Evolutionary conservation across 2,888 invertebrate genomes (phyloP).

Genomic region (Ypsolopha sequella): DNA sequence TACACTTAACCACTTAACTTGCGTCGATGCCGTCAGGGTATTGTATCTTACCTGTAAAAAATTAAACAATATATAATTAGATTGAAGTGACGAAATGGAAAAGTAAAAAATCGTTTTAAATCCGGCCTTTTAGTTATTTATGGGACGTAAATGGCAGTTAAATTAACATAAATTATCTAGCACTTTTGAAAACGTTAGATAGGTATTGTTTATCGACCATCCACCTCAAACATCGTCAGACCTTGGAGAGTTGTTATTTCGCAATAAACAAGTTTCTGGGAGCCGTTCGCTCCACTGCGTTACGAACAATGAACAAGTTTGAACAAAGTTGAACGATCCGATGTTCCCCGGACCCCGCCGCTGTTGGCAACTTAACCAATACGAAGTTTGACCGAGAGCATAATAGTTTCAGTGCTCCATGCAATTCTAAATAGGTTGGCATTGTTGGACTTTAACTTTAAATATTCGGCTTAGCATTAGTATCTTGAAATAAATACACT

Average conservation of each 20-base stretch:
- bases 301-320: constrained; percentile 44
- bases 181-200: too few relatives aligned
- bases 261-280: constrained; percentile 38
- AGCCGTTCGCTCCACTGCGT: constrained; percentile 24
- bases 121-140: too few relatives aligned
- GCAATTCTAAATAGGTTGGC: neutral
- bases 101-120: too few relatives aligned
- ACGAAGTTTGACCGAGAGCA: constrained; percentile 30
- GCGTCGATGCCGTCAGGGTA: too few relatives aligned
- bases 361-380: constrained; percentile 37
- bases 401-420: constrained; percentile 6
- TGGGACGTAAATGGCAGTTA: too few relatives aligned
- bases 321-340: constrained; percentile 18
- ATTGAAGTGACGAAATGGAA: too few relatives aligned
- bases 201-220: constrained; percentile 28
- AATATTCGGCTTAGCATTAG: neutral
- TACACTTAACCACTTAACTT: too few relatives aligned
- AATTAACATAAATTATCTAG: too few relatives aligned
- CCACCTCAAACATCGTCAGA: constrained; percentile 24
- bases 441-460: neutral
- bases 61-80: too few relatives aligned
- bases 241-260: constrained; percentile 49
- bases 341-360: constrained; percentile 15
- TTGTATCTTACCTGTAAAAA: too few relatives aligned
- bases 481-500: too few relatives aligned